A percentile compares a stretch with the other conserved stretches of the same genome.
phyloP scores from a whole-genome alignment of 2,797 vertebrate genomes.

The Nasua narica region DNA sequence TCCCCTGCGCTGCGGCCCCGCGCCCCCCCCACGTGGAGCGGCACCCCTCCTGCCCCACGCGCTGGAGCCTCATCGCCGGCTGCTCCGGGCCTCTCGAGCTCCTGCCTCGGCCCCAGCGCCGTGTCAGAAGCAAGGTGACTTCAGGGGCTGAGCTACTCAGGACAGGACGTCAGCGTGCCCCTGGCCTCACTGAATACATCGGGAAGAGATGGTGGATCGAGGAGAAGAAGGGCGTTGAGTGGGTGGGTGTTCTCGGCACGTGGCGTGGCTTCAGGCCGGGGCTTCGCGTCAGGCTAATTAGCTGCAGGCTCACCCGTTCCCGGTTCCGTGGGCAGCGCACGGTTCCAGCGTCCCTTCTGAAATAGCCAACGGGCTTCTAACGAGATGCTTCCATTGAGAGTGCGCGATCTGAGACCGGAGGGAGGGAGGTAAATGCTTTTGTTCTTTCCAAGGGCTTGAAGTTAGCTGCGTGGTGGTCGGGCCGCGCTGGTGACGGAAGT shows the following conservation, averaged over 20 bases:
- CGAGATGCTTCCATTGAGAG: background rate
- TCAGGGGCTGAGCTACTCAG: fast-evolving
- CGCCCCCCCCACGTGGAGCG: background rate
- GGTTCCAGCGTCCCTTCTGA: fast-evolving
- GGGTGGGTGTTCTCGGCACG: fast-evolving
- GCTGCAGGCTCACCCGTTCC: background rate
- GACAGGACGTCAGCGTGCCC: background rate
- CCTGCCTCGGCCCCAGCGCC: background rate
- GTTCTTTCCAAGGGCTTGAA: background rate
- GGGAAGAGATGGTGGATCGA: background rate
- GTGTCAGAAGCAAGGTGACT: fast-evolving
- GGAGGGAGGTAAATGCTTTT: background rate
- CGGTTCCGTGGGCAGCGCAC: fast-evolving
- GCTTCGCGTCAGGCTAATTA: background rate
- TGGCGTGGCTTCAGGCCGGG: fast-evolving
- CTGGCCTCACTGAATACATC: fast-evolving
- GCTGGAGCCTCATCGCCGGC: background rate
- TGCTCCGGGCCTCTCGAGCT: fast-evolving
- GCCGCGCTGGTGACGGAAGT: too few relatives aligned
- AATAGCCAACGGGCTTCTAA: background rate
- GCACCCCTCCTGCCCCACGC: fast-evolving
- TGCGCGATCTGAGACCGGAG: background rate
- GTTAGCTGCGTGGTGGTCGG: background rate
- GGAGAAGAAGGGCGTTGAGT: background rate
- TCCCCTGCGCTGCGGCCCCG: background rate